Base-by-base conservation (phyloP, 2,113 vertebrate genomes). In the Uropsilus gracilis region DNA sequence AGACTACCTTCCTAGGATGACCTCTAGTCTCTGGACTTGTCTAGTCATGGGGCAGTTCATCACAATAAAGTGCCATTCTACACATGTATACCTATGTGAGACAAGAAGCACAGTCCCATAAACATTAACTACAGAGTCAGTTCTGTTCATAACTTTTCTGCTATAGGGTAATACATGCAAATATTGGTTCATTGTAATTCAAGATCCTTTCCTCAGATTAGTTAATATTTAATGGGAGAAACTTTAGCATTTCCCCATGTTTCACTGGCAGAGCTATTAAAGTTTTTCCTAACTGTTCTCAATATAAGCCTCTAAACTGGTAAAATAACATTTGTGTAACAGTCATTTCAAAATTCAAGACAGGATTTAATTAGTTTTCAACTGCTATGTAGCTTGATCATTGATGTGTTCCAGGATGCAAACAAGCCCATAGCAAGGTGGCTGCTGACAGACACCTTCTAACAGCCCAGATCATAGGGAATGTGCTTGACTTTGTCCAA, bases 391-490 rank as follows among this genome's bases (percentile, higher is more conserved):
- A 83, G 77, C 87, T 82, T 77, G 76, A 89, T 77, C 48, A 86
- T 55, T 59, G 50, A 64, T 0, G 0, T 37, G 42, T 68, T 97
- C 61, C 81, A 71, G 14, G 44, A 72, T 46, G 50, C 32, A 57
- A 57, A 48, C 86, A 64, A 85, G n/a, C 39, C 75, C 66, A 68
- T 13, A 89, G 80, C 11, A 37, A 66, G 69, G 89, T 44, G 0
- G 5, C 53, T 64, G 32, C 17, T 1, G 20, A 80, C 37, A 73
- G 64, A 83, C 71, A 71, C 34, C 73, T 24, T 48, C 44, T 85
- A 50, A 91, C 2, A 92, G 53, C 22, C 28, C 30, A 46, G 96
- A 95, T 80, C 76, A 80, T 34, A 71, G 81, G 44, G 94, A 95
- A 96, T 28, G 28, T 44, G 90, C 7, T 84, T 83, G 37, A 78